Conservation (phyloP, 64 coral and sea anemone genomes). For the Porites australiensis region DNA sequence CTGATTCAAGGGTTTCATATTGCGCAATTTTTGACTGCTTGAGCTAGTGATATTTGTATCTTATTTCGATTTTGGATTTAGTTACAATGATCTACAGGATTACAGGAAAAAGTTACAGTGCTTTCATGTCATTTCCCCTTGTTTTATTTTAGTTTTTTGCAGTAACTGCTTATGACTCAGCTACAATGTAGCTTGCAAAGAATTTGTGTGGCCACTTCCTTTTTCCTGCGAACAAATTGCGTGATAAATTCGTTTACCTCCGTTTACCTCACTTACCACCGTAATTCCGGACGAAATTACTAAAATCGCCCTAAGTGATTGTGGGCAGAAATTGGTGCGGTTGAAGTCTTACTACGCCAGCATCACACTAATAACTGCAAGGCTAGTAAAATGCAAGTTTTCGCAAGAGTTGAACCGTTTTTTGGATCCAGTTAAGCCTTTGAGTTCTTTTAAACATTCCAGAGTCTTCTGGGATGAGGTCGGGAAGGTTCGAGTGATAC, state of each 20-base stretch:
- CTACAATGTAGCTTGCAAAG: not conserved
- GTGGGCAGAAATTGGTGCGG: not conserved
- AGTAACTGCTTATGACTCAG: not conserved
- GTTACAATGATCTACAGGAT: not conserved
- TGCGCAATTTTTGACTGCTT: not conserved
- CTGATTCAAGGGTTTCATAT: not conserved
- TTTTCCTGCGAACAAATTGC: not conserved
- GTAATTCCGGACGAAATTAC: slow-evolving; percentile 26
- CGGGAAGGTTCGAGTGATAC: slow-evolving; percentile 9
- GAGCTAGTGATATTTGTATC: not conserved
- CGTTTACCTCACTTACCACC: not conserved
- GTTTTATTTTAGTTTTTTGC: not conserved
- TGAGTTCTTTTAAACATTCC: not conserved
- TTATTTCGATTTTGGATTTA: not conserved
- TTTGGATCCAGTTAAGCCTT: too few species aligned
- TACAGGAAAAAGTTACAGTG: not conserved
- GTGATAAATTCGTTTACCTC: not conserved
- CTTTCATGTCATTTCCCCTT: not conserved
- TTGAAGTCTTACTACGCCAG: not conserved
- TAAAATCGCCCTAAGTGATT: slow-evolving; percentile 15
- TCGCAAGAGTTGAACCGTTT: too few species aligned
- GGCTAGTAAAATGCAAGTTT: not conserved
- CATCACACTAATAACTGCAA: not conserved
- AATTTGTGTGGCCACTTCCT: not conserved
- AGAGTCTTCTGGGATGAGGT: not conserved